Evolutionary conservation across 1,140 invertebrate species (phyloP), one percentile per base, ranked within the genome.

Genomic region (Penaeus vannamei): DNA sequence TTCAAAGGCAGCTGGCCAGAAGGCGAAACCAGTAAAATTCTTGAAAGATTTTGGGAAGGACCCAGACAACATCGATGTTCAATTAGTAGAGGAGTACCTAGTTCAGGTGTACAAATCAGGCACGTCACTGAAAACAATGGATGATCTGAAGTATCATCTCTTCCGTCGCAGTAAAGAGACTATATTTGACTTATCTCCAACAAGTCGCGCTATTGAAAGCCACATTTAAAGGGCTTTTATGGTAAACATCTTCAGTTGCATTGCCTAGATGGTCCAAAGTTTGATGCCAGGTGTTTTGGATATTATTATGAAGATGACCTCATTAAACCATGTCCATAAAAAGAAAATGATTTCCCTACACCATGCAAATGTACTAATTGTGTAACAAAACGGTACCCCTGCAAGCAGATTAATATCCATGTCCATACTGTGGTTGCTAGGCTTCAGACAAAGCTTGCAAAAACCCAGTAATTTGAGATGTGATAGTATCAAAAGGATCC

Each of bases 121-220:
- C 19, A 29, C 53, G 23, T 32, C 82, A 84, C 26, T 23, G 8
- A 84, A 84, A 84, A 84, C 82, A 60, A 20, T 84, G 82, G 82
- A 84, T 62, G 82, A 84, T 8, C 29, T 84, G 59, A 10, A 60
- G 19, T 84, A 84, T 29, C 29, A 12, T 29, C 82, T 84, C 22
- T 42, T 19, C 26, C 79, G 53, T 62, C 29, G 62, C 32, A 60
- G 32, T 29, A 84, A 61, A 29, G 62, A 62, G 32, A 62, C 60
- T 29, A 62, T 84, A 17, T 14, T 84, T 26, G 82, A 84, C 60
- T 62, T 61, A 84, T 60, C 82, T n/a, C 82, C 46, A 60, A 84
- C 82, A 36, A 84, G 82, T 84, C 82, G 60, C 23, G n/a, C n/a
- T n/a, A n/a, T n/a, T n/a, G n/a, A n/a, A n/a, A n/a, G n/a, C n/a